phyloP scores from a whole-genome alignment of 2,797 vertebrate genomes.

The Rhadinocentrus ornatus region DNA sequence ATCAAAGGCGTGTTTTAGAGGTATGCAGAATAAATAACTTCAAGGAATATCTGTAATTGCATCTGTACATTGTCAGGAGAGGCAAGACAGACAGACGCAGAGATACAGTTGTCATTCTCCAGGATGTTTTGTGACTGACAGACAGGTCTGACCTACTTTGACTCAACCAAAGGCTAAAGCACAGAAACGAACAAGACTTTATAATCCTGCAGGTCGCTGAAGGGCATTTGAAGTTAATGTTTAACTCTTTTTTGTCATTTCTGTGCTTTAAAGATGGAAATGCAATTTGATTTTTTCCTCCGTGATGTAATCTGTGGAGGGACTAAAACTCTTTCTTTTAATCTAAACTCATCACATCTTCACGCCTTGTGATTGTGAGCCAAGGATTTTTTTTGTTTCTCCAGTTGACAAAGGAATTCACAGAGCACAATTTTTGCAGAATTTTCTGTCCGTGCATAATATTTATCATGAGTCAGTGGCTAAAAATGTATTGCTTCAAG shows the following conservation, averaged over 20 bases:
- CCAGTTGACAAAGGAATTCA: not conserved
- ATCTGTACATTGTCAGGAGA: conserved; percentile 67
- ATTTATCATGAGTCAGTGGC: not conserved
- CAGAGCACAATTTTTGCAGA: too few relatives aligned
- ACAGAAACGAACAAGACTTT: conserved; percentile 57
- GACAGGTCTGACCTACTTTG: conserved; percentile 75
- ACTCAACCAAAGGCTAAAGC: conserved; percentile 60
- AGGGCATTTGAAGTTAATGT: conserved; percentile 40
- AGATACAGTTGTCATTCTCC: conserved; percentile 71
- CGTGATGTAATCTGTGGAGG: conserved; percentile 4
- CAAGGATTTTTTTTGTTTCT: not conserved
- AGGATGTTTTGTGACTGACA: conserved; percentile 72
- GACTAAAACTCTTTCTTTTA: conserved; percentile 1
- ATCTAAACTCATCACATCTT: not conserved
- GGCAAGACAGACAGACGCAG: conserved; percentile 50
- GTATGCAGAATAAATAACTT: conserved; percentile 64
- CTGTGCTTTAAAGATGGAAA: conserved; percentile 30
- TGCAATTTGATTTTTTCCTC: conserved; percentile 10
- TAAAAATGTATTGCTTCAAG: not conserved
- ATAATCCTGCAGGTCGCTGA: conserved; percentile 42
- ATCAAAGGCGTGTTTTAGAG: conserved; percentile 64
- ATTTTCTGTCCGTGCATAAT: not conserved
- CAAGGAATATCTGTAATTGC: conserved; percentile 76
- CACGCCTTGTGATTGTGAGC: not conserved
- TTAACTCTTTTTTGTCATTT: conserved; percentile 15